These are phyloP conservation scores for Drosophila meridionalis DNA, from an alignment of 2,888 invertebrate species.

Conservation along the genomic window DNA sequence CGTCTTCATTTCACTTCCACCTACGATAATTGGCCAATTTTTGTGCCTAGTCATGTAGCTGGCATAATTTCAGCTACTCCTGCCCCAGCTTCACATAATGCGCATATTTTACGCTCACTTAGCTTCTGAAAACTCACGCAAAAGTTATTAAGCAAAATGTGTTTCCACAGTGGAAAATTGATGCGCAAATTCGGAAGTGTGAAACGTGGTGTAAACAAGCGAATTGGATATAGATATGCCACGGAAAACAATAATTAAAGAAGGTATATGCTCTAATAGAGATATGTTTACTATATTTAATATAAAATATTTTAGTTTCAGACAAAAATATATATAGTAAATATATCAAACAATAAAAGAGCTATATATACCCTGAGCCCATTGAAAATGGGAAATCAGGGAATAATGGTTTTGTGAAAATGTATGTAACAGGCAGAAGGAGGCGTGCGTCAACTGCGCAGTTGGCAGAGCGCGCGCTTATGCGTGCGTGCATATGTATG, in stretches of 20 bases:
- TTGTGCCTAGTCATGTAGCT: slow-evolving; percentile 68
- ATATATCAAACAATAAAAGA: no score
- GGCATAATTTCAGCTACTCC: slow-evolving; percentile 47
- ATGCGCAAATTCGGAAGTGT: slow-evolving; percentile 3
- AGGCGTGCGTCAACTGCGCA: no score
- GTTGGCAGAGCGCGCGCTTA: no score
- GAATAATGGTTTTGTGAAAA: no score
- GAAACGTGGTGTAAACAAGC: slow-evolving; percentile 17
- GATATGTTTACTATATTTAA: no score
- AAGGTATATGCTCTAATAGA: not conserved
- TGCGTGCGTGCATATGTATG: no score
- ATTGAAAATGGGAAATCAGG: no score
- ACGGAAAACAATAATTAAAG: not conserved
- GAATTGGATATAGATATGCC: not conserved
- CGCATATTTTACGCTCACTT: slow-evolving; percentile 56
- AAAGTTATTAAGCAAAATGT: slow-evolving; percentile 33
- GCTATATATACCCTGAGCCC: no score
- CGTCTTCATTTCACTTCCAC: slow-evolving; percentile 7
- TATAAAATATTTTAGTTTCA: no score
- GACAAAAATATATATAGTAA: no score
- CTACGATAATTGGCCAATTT: slow-evolving; percentile 61
- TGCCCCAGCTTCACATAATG: slow-evolving; percentile 18
- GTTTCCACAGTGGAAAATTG: not conserved
- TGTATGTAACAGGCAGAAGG: no score
- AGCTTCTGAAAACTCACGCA: slow-evolving; percentile 21